phyloP scores from a whole-genome alignment of 92 coral and sea anemone species.

The Hydrozoanthus gracilis region DNA sequence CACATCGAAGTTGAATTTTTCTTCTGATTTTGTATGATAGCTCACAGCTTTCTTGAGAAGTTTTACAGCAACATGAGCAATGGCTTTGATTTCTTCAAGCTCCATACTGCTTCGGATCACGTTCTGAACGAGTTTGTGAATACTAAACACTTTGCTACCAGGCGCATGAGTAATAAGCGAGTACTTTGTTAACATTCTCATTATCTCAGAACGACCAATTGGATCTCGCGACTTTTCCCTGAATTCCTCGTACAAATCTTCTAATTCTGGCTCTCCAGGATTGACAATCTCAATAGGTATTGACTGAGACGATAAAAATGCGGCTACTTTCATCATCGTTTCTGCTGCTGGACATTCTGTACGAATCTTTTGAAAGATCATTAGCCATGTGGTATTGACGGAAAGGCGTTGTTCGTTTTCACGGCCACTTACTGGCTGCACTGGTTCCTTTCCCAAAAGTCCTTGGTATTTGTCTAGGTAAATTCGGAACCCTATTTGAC shows the following conservation, averaged over 20 bases:
- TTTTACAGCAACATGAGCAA: background rate
- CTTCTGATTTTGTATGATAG: no score
- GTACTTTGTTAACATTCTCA: no score
- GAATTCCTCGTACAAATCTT: background rate
- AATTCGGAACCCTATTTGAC: no score
- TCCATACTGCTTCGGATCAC: conserved; percentile 13
- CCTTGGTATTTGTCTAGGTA: background rate
- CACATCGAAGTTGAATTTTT: no score
- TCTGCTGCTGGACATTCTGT: conserved; percentile 14
- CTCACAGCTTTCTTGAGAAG: conserved; percentile 33
- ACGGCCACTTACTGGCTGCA: conserved; percentile 22
- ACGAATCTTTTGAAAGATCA: conserved; percentile 54
- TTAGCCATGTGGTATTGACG: conserved; percentile 62
- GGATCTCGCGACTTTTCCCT: background rate
- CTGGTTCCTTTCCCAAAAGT: conserved; percentile 16
- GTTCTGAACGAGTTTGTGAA: conserved; percentile 35
- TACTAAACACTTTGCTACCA: background rate
- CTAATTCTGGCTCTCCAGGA: conserved; percentile 31
- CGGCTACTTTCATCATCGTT: conserved; percentile 8
- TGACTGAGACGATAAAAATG: conserved; percentile 22
- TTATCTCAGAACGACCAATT: background rate
- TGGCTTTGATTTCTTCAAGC: background rate
- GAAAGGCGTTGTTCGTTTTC: conserved; percentile 60
- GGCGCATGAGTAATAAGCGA: background rate
- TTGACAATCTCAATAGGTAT: conserved; percentile 27